Conservation (phyloP, 2,888 invertebrate genomes). For the Notocelia uddmanniana region DNA sequence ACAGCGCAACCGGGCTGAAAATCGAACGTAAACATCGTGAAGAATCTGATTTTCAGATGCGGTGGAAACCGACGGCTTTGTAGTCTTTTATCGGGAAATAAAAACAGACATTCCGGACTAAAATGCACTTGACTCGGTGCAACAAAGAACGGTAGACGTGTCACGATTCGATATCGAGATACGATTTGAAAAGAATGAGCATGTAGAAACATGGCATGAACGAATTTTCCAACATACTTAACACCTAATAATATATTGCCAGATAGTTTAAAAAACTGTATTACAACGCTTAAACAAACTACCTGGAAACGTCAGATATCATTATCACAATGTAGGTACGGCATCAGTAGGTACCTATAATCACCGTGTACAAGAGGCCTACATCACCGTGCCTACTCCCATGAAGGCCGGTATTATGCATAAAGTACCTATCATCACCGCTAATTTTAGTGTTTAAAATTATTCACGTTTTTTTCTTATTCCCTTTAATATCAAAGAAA, state of each 20-base stretch:
- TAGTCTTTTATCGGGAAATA: slow-evolving; percentile 39
- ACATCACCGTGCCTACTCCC: too few species aligned
- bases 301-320: too few species aligned
- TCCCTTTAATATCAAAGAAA: too few species aligned
- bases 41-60: slow-evolving; percentile 41
- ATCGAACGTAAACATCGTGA: slow-evolving; percentile 40
- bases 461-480: too few species aligned
- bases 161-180: slow-evolving; percentile 47
- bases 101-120: slow-evolving; percentile 44
- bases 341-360: too few species aligned
- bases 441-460: too few species aligned
- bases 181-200: slow-evolving; percentile 1
- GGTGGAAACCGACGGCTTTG: slow-evolving; percentile 32
- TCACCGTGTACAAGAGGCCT: too few species aligned
- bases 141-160: slow-evolving; percentile 50
- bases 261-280: neutral
- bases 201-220: neutral
- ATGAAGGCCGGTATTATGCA: too few species aligned
- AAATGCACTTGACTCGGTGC: slow-evolving; percentile 46
- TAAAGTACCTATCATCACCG: too few species aligned
- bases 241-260: neutral
- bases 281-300: neutral
- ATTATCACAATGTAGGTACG: too few species aligned
- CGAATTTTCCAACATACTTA: neutral
- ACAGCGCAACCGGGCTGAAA: slow-evolving; percentile 22